These are phyloP conservation scores for Ips typographus DNA, from an alignment of 1,140 invertebrate genomes.

Conservation along the genomic window DNA sequence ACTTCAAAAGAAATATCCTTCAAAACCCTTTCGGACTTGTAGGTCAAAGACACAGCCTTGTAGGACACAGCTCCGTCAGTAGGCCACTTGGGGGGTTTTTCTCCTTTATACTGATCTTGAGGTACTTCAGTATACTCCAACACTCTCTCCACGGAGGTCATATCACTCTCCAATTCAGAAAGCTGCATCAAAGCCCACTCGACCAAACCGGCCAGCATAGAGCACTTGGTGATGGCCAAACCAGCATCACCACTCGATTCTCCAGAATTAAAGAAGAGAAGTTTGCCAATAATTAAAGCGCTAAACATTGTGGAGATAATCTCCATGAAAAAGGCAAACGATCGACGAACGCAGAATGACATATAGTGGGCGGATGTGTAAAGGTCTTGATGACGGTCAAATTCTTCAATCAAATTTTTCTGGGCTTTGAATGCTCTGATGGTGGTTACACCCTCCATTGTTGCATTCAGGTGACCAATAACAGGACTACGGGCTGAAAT, in stretches of 20 bases:
- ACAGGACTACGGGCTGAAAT: constrained; percentile 60
- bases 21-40: constrained; percentile 71
- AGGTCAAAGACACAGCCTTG: constrained; percentile 65
- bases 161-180: constrained; percentile 70
- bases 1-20: constrained; percentile 71
- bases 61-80: constrained; percentile 68
- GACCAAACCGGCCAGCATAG: constrained; percentile 46
- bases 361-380: constrained; percentile 68
- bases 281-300: constrained; percentile 62
- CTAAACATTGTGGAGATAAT: constrained; percentile 74
- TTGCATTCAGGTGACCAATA: constrained; percentile 68
- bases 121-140: constrained; percentile 72
- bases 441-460: constrained; percentile 75
- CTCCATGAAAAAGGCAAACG: constrained; percentile 78
- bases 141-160: constrained; percentile 79
- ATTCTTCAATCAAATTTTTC: constrained; percentile 74
- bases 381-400: constrained; percentile 76
- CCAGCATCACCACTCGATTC: constrained; percentile 58
- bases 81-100: constrained; percentile 63
- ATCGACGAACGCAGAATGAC: constrained; percentile 62
- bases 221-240: constrained; percentile 60
- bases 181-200: constrained; percentile 67
- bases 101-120: constrained; percentile 63
- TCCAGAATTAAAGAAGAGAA: constrained; percentile 48
- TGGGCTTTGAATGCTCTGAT: constrained; percentile 83